Evolutionary conservation across 2,888 invertebrate genomes (phyloP).

Genomic region (Polydrusus cervinus): DNA sequence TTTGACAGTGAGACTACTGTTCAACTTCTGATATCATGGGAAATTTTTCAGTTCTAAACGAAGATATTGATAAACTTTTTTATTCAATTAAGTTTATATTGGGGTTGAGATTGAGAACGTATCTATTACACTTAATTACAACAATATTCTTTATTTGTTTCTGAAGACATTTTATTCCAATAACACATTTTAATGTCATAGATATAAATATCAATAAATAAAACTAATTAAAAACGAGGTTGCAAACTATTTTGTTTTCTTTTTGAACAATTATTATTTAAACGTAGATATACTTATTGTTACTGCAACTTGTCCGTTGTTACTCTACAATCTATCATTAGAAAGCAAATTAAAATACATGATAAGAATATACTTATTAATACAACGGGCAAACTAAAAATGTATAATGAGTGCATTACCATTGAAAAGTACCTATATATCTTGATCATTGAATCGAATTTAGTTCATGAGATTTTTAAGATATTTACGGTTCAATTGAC

Average conservation of each 20-base stretch:
- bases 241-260: background rate
- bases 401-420: background rate
- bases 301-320: background rate
- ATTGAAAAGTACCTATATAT: constrained; percentile 6
- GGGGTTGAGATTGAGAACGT: too few relatives aligned
- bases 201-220: background rate
- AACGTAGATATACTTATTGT: background rate
- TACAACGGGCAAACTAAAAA: constrained; percentile 7
- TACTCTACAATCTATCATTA: constrained; percentile 3
- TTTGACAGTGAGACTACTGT: too few relatives aligned
- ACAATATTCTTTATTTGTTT: too few relatives aligned
- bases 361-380: background rate
- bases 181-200: too few relatives aligned
- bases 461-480: constrained; percentile 17
- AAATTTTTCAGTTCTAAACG: too few relatives aligned
- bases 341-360: constrained; percentile 14
- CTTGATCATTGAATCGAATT: constrained; percentile 1
- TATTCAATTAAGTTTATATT: too few relatives aligned
- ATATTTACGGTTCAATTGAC: constrained; percentile 19
- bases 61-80: too few relatives aligned
- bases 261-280: background rate
- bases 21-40: too few relatives aligned
- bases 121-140: too few relatives aligned
- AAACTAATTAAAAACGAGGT: background rate
- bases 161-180: too few relatives aligned